Evolutionary conservation across 2,888 invertebrate species (phyloP).

Genomic region (Hemaris fuciformis): DNA sequence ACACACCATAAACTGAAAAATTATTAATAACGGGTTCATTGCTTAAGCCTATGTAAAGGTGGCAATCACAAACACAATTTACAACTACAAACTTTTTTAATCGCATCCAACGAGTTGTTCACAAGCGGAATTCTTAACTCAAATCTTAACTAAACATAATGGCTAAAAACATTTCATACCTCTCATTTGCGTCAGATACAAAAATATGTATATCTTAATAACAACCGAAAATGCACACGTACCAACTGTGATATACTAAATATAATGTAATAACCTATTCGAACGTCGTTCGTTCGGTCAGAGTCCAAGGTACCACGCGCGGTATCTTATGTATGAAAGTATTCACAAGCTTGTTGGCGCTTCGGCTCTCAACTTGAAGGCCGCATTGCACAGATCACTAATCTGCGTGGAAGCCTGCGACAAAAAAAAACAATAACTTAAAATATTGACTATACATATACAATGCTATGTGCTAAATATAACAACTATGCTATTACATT

Average conservation of each 20-base stretch:
- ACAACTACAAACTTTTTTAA: constrained; percentile 73
- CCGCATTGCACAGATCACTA: constrained; percentile 62
- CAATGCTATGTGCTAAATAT: too few species aligned
- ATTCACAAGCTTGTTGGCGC: constrained; percentile 68
- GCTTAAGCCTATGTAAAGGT: constrained; percentile 6
- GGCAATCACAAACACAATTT: constrained; percentile 14
- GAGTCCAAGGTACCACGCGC: constrained; percentile 58
- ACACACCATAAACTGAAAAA: constrained; percentile 2
- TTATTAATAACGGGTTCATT: constrained; percentile 9
- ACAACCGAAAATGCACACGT: constrained; percentile 75
- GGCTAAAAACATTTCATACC: constrained; percentile 62
- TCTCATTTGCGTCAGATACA: constrained; percentile 68
- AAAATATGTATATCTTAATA: constrained; percentile 75
- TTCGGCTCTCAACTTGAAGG: constrained; percentile 66
- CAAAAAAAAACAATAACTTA: constrained; percentile 30
- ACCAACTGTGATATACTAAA: constrained; percentile 65
- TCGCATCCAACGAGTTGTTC: constrained; percentile 77
- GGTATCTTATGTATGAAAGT: constrained; percentile 59
- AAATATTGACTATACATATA: neutral
- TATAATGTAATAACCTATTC: constrained; percentile 56
- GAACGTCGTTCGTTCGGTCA: constrained; percentile 48
- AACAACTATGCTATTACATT: too few species aligned
- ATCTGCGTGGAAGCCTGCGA: constrained; percentile 58
- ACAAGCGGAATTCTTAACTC: constrained; percentile 71
- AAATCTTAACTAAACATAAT: constrained; percentile 73